phyloP scores from a whole-genome alignment of 2,797 vertebrate genomes.

The Falco columbarius region DNA sequence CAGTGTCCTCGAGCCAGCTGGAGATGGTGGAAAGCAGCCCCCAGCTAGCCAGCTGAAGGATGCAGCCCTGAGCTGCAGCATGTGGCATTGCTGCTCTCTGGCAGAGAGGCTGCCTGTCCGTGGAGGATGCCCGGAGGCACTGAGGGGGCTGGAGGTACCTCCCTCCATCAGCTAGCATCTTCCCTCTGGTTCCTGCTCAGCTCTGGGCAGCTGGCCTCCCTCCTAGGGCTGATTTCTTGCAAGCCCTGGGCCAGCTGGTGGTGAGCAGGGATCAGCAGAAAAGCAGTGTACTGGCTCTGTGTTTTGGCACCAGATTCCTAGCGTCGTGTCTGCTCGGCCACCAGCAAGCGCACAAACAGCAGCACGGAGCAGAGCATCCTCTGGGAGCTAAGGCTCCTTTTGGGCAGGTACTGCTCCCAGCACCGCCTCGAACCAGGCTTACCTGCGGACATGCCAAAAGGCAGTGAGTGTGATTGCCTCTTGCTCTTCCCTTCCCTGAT shows the following conservation, averaged over 20 bases:
- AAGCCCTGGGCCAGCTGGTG: not conserved
- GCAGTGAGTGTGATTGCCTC: rapidly evolving
- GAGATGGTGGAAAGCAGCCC: not conserved
- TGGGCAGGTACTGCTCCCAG: not conserved
- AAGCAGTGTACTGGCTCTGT: not conserved
- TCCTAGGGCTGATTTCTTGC: not conserved
- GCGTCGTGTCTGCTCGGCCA: rapidly evolving
- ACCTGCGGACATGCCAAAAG: not conserved
- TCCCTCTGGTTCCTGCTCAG: not conserved
- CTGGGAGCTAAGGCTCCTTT: not conserved
- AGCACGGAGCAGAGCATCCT: not conserved
- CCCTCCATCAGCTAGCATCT: not conserved
- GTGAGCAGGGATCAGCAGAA: not conserved
- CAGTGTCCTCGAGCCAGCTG: not conserved
- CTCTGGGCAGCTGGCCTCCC: not conserved
- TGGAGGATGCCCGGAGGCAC: not conserved
- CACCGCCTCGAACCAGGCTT: not conserved
- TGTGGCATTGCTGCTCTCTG: not conserved
- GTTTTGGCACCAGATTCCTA: not conserved
- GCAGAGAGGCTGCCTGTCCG: rapidly evolving
- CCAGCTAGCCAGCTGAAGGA: not conserved
- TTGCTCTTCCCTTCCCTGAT: not conserved
- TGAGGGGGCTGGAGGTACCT: rapidly evolving
- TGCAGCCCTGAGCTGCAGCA: not conserved
- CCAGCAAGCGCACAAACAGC: not conserved